Conservation (phyloP, 2,113 vertebrate species). For the Scartelaos histophorus region DNA sequence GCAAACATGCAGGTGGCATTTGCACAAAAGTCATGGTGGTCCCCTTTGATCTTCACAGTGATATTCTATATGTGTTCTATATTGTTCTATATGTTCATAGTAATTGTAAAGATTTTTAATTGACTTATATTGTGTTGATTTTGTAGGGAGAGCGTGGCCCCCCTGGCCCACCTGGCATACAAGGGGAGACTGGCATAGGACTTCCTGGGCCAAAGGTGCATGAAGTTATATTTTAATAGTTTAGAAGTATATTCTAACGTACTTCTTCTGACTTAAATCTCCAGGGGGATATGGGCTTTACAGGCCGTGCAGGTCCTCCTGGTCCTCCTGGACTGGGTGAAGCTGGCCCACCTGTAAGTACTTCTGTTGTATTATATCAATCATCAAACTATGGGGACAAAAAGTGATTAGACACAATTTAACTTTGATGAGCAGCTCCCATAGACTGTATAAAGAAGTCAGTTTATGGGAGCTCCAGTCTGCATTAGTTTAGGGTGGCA, state of each 20-base stretch:
- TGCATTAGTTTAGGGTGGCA: conserved; percentile 4
- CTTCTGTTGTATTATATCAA: neutral
- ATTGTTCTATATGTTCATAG: neutral
- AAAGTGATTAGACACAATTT: neutral
- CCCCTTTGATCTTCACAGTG: neutral
- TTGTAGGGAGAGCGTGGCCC: conserved; percentile 86
- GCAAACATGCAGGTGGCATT: conserved; percentile 42
- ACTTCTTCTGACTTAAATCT: conserved; percentile 29
- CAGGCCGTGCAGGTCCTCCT: conserved; percentile 81
- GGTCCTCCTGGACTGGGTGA: conserved; percentile 86
- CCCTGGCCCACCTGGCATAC: conserved; percentile 81
- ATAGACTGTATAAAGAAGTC: no score
- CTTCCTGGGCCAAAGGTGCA: conserved; percentile 85
- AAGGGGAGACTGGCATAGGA: conserved; percentile 87
- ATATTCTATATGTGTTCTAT: neutral
- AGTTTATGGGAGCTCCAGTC: neutral
- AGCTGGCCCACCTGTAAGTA: conserved; percentile 82
- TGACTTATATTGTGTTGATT: neutral
- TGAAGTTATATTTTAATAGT: neutral
- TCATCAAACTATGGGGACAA: no score
- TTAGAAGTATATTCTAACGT: neutral
- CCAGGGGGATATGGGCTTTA: conserved; percentile 86
- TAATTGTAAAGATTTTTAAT: neutral
- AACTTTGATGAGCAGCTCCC: neutral
- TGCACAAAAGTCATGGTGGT: conserved; percentile 38